phyloP scores from a whole-genome alignment of 1,140 invertebrate species.

The Sycobia sp. region DNA sequence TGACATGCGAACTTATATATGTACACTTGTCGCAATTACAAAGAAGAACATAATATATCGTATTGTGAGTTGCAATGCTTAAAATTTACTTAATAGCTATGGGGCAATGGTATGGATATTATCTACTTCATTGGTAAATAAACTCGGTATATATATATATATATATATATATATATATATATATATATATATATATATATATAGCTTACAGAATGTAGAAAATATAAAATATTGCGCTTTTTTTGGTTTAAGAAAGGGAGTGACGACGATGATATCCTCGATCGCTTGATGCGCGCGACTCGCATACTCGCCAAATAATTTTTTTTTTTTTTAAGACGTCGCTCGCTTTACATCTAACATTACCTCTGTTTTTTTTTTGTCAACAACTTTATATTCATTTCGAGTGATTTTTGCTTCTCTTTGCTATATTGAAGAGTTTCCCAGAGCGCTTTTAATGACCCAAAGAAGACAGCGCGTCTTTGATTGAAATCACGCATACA shows the following conservation, averaged over 20 bases:
- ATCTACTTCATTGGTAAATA: constrained; percentile 18
- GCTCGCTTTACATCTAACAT: not conserved
- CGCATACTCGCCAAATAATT: not conserved
- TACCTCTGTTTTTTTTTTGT: too few species aligned
- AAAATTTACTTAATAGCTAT: constrained; percentile 19
- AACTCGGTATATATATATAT: too few species aligned
- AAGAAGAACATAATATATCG: constrained; percentile 18
- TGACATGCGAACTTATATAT: constrained; percentile 24
- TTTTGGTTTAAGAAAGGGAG: constrained; percentile 11
- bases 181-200: too few species aligned
- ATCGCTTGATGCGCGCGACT: not conserved
- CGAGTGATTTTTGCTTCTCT: too few species aligned
- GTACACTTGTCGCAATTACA: constrained; percentile 13
- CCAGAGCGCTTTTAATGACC: too few species aligned
- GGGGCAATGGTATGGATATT: constrained; percentile 3
- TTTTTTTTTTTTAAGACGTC: not conserved
- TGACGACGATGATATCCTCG: constrained; percentile 7
- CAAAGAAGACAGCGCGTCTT: too few species aligned
- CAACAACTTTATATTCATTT: too few species aligned
- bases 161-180: too few species aligned
- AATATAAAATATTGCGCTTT: constrained; percentile 29
- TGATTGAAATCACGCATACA: too few species aligned
- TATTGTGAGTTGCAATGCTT: constrained; percentile 15
- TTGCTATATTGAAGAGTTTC: too few species aligned
- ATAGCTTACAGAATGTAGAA: constrained; percentile 25